Conservation (phyloP, 2,797 vertebrate genomes). For the Pantherophis vulpinus region DNA sequence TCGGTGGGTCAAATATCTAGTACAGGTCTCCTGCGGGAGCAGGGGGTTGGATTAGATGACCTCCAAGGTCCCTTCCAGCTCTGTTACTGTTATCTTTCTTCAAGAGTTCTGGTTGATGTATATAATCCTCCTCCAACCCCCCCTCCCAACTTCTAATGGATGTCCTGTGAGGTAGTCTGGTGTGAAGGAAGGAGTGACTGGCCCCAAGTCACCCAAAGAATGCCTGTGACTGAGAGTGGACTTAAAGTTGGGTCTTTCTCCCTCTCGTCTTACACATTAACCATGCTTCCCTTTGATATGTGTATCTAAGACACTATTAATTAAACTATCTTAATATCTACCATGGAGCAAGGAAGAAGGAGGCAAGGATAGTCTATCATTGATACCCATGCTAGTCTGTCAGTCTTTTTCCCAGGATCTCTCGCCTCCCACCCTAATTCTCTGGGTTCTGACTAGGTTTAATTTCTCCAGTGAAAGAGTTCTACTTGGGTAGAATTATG, state of each 20-base stretch:
- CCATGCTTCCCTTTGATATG: too few species aligned
- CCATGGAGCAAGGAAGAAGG: neutral
- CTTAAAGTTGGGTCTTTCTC: neutral
- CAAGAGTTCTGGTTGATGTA: neutral
- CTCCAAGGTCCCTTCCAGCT: too few species aligned
- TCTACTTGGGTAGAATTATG: neutral
- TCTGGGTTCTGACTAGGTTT: neutral
- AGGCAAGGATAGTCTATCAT: neutral
- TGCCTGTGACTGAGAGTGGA: neutral
- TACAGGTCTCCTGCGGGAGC: too few species aligned
- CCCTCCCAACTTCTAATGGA: neutral
- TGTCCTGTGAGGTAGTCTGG: neutral
- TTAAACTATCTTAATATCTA: neutral
- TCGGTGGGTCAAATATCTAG: too few species aligned
- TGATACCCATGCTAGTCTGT: neutral
- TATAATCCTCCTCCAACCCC: neutral
- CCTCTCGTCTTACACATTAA: neutral
- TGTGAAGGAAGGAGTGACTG: neutral
- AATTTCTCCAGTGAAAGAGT: neutral
- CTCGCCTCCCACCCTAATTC: neutral
- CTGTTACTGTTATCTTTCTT: neutral
- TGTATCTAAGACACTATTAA: neutral
- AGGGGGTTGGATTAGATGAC: too few species aligned
- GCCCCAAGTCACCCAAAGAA: neutral
- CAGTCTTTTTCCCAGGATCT: neutral